Evolutionary conservation across 2,113 vertebrate species (phyloP).

Genomic region (Elgaria multicarinata): DNA sequence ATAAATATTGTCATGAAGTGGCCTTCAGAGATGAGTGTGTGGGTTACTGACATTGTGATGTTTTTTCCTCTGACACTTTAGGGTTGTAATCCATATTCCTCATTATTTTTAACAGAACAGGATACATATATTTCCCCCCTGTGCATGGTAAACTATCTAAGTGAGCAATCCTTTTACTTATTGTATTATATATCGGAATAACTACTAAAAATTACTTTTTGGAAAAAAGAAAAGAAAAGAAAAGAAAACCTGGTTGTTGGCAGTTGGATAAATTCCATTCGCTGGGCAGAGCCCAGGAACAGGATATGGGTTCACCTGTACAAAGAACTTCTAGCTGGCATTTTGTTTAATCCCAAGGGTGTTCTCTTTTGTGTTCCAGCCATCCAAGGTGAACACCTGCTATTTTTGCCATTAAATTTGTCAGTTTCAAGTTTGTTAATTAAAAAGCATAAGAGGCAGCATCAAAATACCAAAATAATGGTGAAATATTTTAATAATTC

Average conservation of each 20-base stretch:
- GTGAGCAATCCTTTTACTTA: not conserved
- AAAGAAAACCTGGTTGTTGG: not conserved
- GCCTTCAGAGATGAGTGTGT: not conserved
- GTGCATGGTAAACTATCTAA: not conserved
- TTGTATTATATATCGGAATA: not conserved
- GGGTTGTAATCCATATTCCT: not conserved
- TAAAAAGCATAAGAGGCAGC: accelerated
- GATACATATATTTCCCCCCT: not conserved
- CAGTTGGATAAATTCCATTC: not conserved
- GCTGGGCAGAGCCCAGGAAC: not conserved
- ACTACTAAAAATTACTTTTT: not conserved
- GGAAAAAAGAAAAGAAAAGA: not conserved
- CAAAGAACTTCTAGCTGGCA: not conserved
- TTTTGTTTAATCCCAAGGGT: not conserved
- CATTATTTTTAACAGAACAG: accelerated
- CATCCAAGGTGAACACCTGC: not conserved
- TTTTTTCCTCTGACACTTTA: not conserved
- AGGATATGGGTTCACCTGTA: not conserved
- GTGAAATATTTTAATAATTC: not conserved
- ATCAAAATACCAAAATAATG: constrained; percentile 6
- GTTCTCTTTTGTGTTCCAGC: constrained; percentile 9
- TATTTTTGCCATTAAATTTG: not conserved
- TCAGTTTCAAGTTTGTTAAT: not conserved
- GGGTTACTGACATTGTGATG: not conserved
- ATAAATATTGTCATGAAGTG: not conserved